Conservation (phyloP, 1,140 invertebrate genomes). For the Coptotermes formosanus region DNA sequence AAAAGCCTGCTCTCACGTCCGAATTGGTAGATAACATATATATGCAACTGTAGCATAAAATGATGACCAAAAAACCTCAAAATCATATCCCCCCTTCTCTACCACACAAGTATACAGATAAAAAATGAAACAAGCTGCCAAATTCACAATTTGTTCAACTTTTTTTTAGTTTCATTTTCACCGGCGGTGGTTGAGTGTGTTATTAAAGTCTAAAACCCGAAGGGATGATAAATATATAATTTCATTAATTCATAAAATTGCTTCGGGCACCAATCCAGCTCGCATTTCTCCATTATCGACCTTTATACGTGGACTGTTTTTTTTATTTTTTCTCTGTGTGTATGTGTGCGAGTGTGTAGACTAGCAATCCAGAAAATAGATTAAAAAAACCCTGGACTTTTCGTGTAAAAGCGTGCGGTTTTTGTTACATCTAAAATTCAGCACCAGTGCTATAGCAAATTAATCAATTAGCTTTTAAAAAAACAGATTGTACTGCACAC, state of each 20-base stretch:
- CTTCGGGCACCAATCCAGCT: not conserved
- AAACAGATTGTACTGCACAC: constrained; percentile 18
- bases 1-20: constrained; percentile 23
- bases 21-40: not conserved
- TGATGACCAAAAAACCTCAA: constrained; percentile 32
- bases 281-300: constrained; percentile 26
- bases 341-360: not conserved
- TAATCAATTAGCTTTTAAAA: constrained; percentile 20
- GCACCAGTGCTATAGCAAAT: constrained; percentile 11
- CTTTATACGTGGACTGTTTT: constrained; percentile 20
- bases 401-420: constrained; percentile 17
- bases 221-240: constrained; percentile 33
- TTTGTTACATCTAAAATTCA: constrained; percentile 17
- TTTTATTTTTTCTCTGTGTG: not conserved
- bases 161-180: constrained; percentile 26
- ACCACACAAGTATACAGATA: constrained; percentile 23
- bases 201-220: constrained; percentile 30
- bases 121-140: constrained; percentile 29
- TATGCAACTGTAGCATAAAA: constrained; percentile 24
- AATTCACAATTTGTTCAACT: constrained; percentile 32
- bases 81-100: constrained; percentile 29
- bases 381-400: constrained; percentile 7
- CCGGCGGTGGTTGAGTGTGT: constrained; percentile 27
- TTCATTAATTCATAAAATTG: constrained; percentile 31
- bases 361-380: constrained; percentile 18